Evolutionary conservation across 2,113 vertebrate genomes (phyloP).

Genomic region (Poicephalus gulielmi): DNA sequence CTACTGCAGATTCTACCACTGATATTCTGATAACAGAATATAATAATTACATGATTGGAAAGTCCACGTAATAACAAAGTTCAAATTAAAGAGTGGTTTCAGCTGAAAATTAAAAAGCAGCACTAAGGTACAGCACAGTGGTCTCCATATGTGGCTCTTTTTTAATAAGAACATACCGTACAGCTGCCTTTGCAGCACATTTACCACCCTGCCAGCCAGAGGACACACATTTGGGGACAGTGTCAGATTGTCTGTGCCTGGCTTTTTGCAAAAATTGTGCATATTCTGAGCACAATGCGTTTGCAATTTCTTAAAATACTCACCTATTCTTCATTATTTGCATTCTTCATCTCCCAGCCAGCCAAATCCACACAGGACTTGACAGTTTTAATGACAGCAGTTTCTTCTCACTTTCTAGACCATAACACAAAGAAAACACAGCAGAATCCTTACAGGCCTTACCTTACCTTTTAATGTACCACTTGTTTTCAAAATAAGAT

Average conservation of each 20-base stretch:
- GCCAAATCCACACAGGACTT: not conserved
- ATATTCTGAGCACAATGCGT: not conserved
- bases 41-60: slow-evolving; percentile 47
- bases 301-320: not conserved
- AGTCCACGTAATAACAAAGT: slow-evolving; percentile 11
- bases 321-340: not conserved
- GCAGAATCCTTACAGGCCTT: not conserved
- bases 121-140: not conserved
- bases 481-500: not conserved
- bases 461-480: not conserved
- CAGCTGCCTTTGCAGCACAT: not conserved
- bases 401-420: not conserved
- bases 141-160: not conserved
- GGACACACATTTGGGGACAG: not conserved
- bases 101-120: slow-evolving; percentile 3
- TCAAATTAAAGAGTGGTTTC: not conserved
- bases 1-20: slow-evolving; percentile 1
- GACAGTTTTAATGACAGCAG: not conserved
- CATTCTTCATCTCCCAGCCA: not conserved
- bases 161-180: not conserved
- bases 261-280: not conserved
- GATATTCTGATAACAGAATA: slow-evolving; percentile 13
- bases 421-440: not conserved
- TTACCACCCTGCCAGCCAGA: not conserved
- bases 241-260: not conserved